Conservation (phyloP, 1,140 invertebrate species). For the Neodiprion pinetum region DNA sequence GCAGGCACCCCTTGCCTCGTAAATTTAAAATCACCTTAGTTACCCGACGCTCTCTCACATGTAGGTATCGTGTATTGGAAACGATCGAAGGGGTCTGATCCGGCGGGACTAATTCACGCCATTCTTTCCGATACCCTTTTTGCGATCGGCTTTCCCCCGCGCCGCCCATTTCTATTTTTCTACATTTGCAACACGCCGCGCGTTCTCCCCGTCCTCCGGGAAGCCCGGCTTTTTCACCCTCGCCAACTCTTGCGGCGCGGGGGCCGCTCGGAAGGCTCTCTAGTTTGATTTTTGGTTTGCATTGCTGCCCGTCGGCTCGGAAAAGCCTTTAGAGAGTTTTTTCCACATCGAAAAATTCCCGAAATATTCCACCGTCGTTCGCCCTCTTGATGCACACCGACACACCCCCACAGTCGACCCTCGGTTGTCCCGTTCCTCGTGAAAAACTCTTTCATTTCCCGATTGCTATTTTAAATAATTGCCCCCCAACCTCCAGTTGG, state of each 20-base stretch:
- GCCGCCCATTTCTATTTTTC: slow-evolving; percentile 17
- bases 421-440: no score
- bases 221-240: not conserved
- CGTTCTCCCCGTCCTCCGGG: slow-evolving; percentile 11
- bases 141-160: slow-evolving; percentile 13
- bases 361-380: slow-evolving; percentile 33
- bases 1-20: slow-evolving; percentile 28
- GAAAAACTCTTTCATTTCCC: slow-evolving; percentile 53
- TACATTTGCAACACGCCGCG: slow-evolving; percentile 17
- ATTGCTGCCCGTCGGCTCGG: slow-evolving; percentile 50
- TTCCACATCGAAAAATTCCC: slow-evolving; percentile 51
- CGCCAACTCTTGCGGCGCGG: slow-evolving; percentile 2
- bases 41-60: not conserved
- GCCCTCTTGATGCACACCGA: slow-evolving; percentile 29
- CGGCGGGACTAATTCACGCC: slow-evolving; percentile 49
- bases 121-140: slow-evolving; percentile 43
- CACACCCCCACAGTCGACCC: slow-evolving; percentile 19
- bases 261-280: slow-evolving; percentile 21
- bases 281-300: slow-evolving; percentile 57
- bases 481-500: not conserved
- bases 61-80: slow-evolving; percentile 5
- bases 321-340: slow-evolving; percentile 56
- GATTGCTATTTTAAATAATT: slow-evolving; percentile 62
- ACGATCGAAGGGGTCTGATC: slow-evolving; percentile 50
- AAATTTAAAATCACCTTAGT: slow-evolving; percentile 46